Evolutionary conservation across 2,888 invertebrate species (phyloP).

Genomic region (Pyrochroa serraticornis): DNA sequence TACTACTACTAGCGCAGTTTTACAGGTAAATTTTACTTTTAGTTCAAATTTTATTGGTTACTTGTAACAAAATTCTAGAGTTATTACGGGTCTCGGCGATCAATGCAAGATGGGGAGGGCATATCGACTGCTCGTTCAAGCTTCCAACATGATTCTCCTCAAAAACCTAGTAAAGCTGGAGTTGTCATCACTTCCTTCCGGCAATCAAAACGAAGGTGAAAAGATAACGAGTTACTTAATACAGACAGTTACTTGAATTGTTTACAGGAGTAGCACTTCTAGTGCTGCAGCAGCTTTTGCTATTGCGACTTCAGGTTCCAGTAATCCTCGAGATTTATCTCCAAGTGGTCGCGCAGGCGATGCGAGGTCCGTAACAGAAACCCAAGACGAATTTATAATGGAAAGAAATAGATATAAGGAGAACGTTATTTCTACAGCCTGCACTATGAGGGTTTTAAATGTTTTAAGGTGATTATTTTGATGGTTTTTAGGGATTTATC

Average conservation of each 20-base stretch:
- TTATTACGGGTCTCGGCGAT: conserved; percentile 59
- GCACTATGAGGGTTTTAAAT: conserved; percentile 90
- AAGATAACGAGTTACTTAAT: background rate
- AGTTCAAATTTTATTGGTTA: too few species aligned
- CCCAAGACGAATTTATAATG: conserved; percentile 52
- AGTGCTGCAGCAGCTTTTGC: conserved; percentile 91
- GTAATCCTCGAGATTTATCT: conserved; percentile 76
- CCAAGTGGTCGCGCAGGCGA: conserved; percentile 50
- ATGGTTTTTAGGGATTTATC: background rate
- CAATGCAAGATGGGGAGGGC: conserved; percentile 57
- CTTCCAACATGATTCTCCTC: conserved; percentile 66
- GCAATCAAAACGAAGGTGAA: conserved; percentile 83
- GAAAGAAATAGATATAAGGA: conserved; percentile 68
- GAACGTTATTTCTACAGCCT: conserved; percentile 88
- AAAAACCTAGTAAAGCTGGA: conserved; percentile 76
- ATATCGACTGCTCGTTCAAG: conserved; percentile 64
- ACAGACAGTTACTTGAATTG: background rate
- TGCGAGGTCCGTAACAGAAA: conserved; percentile 42
- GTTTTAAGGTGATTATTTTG: conserved; percentile 67
- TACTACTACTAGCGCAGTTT: conserved; percentile 45
- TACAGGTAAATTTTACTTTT: conserved; percentile 45
- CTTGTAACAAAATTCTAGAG: conserved; percentile 47
- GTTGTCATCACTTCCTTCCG: conserved; percentile 90
- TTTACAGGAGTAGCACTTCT: conserved; percentile 77
- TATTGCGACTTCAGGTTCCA: conserved; percentile 87